Percentiles rank a stretch among this genome's conserved stretches.
Evolutionary conservation across 2,888 invertebrate species (phyloP).

Genomic region (Dascillus cervinus): DNA sequence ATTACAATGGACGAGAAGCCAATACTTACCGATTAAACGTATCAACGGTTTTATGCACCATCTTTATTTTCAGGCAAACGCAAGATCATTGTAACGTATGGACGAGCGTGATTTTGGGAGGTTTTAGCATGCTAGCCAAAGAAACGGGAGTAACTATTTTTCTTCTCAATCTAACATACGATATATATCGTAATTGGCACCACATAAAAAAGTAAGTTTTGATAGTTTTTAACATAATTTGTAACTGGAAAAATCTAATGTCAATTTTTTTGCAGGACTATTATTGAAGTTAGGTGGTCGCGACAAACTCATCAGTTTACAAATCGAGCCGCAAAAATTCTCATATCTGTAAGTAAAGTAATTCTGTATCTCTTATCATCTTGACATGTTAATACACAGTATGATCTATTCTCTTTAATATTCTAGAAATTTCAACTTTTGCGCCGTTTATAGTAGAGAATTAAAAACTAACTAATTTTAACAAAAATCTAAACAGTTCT

Average conservation of each 20-base stretch:
- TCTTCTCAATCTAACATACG: constrained; percentile 70
- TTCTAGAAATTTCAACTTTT: no score
- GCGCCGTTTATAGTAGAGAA: no score
- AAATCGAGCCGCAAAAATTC: constrained; percentile 51
- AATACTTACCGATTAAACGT: no score
- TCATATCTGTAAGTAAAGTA: constrained; percentile 49
- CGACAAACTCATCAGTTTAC: constrained; percentile 53
- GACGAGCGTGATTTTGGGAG: constrained; percentile 62
- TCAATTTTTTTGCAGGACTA: constrained; percentile 41
- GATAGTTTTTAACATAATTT: background rate
- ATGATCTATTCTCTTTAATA: no score
- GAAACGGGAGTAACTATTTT: constrained; percentile 79
- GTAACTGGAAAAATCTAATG: background rate
- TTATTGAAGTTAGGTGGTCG: constrained; percentile 51
- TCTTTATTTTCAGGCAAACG: constrained; percentile 36
- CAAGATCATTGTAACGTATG: constrained; percentile 47
- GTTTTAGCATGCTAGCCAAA: constrained; percentile 77
- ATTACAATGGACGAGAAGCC: no score
- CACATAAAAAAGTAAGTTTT: constrained; percentile 54
- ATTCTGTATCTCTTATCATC: no score
- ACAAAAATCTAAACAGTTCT: no score
- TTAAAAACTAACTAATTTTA: no score
- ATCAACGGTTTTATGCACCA: background rate
- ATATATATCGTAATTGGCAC: constrained; percentile 66
- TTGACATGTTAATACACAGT: no score